Evolutionary conservation across 1,140 invertebrate genomes (phyloP).

Genomic region (Episyrphus balteatus): DNA sequence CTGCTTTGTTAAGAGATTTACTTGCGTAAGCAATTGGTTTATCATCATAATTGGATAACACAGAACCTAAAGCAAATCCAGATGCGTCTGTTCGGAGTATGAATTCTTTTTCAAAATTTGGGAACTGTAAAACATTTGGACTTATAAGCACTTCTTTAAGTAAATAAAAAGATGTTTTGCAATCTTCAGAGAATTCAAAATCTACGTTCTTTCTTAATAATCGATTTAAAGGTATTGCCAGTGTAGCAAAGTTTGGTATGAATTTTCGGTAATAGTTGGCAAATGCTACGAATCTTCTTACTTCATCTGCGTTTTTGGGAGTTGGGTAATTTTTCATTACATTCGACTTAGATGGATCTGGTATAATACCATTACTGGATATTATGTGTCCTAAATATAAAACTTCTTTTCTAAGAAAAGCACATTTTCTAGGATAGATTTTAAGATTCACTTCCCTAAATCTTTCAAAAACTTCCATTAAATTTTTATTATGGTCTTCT

Average conservation of each 20-base stretch:
- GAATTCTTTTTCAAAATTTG: no score
- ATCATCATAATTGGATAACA: slow-evolving; percentile 7
- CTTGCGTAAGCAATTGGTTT: slow-evolving; percentile 29
- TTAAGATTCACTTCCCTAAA: slow-evolving; percentile 9
- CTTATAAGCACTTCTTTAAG: slow-evolving; percentile 4
- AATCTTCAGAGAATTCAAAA: not conserved
- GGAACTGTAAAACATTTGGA: not conserved
- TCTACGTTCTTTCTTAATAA: not conserved
- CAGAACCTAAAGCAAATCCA: no score
- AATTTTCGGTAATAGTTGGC: slow-evolving; percentile 4
- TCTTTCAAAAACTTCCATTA: not conserved
- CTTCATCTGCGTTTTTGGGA: slow-evolving; percentile 19
- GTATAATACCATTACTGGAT: slow-evolving; percentile 6
- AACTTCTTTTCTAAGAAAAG: slow-evolving; percentile 17
- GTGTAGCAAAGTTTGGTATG: not conserved
- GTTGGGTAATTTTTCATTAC: slow-evolving; percentile 16
- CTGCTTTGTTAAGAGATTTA: slow-evolving; percentile 29
- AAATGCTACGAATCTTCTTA: slow-evolving; percentile 9
- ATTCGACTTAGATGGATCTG: slow-evolving; percentile 14
- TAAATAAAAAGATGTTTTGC: slow-evolving; percentile 1
- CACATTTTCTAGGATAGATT: not conserved
- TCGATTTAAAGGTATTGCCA: no score
- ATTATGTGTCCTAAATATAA: slow-evolving; percentile 25
- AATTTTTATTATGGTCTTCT: no score
- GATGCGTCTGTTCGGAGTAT: no score